These are phyloP conservation scores for Phymanthus crucifer DNA, from an alignment of 92 coral and sea anemone species.

Conservation along the genomic window DNA sequence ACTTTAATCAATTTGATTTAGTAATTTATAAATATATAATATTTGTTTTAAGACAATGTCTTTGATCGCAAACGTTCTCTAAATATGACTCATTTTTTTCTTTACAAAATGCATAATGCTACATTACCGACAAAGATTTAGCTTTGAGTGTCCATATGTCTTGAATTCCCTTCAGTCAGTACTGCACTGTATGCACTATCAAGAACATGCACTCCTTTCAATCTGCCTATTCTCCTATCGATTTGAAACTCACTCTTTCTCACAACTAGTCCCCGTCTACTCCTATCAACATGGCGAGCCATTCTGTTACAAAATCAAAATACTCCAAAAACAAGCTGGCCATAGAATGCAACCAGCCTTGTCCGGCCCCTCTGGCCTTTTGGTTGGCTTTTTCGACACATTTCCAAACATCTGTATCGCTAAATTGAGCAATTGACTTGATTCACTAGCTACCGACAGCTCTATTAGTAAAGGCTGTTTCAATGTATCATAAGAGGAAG, in stretches of 20 bases:
- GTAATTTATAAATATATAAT: no score
- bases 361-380: constrained; percentile 2
- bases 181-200: neutral
- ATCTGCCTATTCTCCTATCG: neutral
- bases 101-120: neutral
- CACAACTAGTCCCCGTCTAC: neutral
- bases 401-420: neutral
- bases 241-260: neutral
- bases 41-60: neutral
- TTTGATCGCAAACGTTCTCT: neutral
- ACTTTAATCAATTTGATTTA: no score
- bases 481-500: neutral
- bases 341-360: neutral
- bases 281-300: no score
- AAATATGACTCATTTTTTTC: neutral
- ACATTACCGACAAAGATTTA: neutral
- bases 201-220: neutral
- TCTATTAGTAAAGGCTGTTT: neutral
- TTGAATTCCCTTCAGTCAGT: neutral
- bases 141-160: neutral
- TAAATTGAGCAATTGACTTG: neutral
- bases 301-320: no score
- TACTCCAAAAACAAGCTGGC: no score
- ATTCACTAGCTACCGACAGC: neutral
- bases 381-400: neutral